These are phyloP conservation scores for Muntiacus muntjak DNA, from an alignment of 2,113 vertebrate species.

Conservation along the genomic window DNA sequence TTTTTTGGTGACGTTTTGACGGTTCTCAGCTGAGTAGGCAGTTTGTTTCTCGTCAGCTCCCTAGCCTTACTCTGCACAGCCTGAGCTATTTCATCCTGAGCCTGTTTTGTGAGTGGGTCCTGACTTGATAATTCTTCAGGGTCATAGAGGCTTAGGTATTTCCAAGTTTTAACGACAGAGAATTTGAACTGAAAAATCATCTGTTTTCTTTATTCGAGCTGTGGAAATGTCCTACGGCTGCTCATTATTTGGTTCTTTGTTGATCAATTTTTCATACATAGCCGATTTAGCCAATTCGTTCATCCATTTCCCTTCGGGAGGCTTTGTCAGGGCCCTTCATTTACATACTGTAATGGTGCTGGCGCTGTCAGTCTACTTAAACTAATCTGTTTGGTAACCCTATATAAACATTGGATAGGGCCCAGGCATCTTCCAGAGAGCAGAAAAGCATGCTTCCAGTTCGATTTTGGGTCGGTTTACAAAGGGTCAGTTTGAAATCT, in stretches of 20 bases:
- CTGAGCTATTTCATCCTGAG: constrained; percentile 16
- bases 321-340: constrained; percentile 35
- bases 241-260: constrained; percentile 59
- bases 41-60: constrained; percentile 35
- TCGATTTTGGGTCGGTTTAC: not conserved
- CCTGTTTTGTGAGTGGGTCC: not conserved
- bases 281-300: not conserved
- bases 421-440: not conserved
- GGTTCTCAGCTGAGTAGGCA: constrained; percentile 39
- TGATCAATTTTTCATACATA: constrained; percentile 16
- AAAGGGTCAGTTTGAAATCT: not conserved
- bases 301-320: constrained; percentile 58
- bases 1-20: constrained; percentile 39
- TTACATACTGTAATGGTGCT: constrained; percentile 32
- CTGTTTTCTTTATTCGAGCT: constrained; percentile 35
- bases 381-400: constrained; percentile 51
- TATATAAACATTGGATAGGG: not conserved
- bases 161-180: not conserved
- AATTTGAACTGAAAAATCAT: constrained; percentile 50
- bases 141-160: constrained; percentile 6
- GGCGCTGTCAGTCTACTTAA: not conserved
- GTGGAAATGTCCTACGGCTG: not conserved
- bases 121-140: constrained; percentile 50
- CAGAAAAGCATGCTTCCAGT: not conserved
- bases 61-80: constrained; percentile 17